A percentile compares a stretch with the other conserved stretches of the same genome.
These are phyloP conservation scores for Lethocerus indicus DNA, from an alignment of 1,140 invertebrate species.

Conservation along the genomic window DNA sequence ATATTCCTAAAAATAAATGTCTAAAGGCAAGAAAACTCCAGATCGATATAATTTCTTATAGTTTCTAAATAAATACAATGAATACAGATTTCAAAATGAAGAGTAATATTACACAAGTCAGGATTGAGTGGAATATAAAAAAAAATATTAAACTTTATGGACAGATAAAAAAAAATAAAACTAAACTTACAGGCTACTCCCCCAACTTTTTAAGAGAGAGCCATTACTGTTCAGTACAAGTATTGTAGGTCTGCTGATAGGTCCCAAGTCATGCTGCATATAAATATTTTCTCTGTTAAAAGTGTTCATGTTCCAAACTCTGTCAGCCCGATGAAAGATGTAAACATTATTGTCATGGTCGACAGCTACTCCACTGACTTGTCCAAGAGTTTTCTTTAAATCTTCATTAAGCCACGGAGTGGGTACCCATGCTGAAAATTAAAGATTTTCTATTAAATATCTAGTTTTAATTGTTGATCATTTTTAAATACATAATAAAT, in stretches of 20 bases:
- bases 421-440: conserved; percentile 24
- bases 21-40: too few relatives aligned
- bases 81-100: too few relatives aligned
- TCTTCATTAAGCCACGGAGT: conserved; percentile 32
- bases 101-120: too few relatives aligned
- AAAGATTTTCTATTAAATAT: too few relatives aligned
- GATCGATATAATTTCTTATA: too few relatives aligned
- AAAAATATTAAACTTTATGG: neutral
- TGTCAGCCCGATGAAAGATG: conserved; percentile 66
- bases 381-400: conserved; percentile 45
- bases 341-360: conserved; percentile 54
- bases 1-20: too few relatives aligned
- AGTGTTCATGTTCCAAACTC: conserved; percentile 48
- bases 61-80: too few relatives aligned
- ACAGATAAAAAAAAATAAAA: conserved; percentile 9
- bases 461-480: too few relatives aligned
- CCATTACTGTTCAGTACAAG: conserved; percentile 56
- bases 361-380: conserved; percentile 63
- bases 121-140: neutral
- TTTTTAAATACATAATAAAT: too few relatives aligned
- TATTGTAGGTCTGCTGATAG: conserved; percentile 58
- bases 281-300: conserved; percentile 44
- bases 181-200: conserved; percentile 51
- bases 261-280: conserved; percentile 29
- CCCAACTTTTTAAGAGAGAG: conserved; percentile 54